phyloP scores from a whole-genome alignment of 2,888 invertebrate species.

The Eupeodes luniger region DNA sequence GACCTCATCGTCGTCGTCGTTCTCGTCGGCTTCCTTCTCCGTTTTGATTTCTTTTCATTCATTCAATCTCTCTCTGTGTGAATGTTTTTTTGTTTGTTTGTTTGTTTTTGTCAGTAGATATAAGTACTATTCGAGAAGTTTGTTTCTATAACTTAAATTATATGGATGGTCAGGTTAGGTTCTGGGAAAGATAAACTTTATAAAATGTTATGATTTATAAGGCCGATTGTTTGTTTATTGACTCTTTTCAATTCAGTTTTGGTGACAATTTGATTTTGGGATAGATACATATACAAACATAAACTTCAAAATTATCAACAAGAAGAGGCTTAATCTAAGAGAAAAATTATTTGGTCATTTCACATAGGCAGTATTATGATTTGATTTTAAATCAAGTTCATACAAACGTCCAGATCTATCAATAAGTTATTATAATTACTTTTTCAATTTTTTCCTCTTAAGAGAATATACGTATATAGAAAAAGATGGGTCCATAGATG shows the following conservation, averaged over 20 bases:
- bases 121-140: neutral
- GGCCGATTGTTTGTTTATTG: conserved; percentile 26
- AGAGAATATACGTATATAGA: too few relatives aligned
- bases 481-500: too few relatives aligned
- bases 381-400: too few relatives aligned
- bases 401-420: too few relatives aligned
- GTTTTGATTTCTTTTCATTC: conserved; percentile 38
- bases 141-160: conserved; percentile 42
- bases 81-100: neutral
- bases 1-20: conserved; percentile 17
- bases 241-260: neutral
- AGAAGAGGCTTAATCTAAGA: too few relatives aligned
- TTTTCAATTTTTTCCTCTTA: too few relatives aligned
- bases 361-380: too few relatives aligned
- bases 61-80: neutral
- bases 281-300: too few relatives aligned
- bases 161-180: conserved; percentile 26
- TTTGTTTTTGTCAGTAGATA: neutral
- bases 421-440: too few relatives aligned
- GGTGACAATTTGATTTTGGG: neutral
- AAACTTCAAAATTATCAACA: too few relatives aligned
- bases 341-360: too few relatives aligned
- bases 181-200: conserved; percentile 2
- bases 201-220: conserved; percentile 16
- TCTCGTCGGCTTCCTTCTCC: neutral